phyloP scores from a whole-genome alignment of 2,888 invertebrate genomes.

The Acleris emargana region DNA sequence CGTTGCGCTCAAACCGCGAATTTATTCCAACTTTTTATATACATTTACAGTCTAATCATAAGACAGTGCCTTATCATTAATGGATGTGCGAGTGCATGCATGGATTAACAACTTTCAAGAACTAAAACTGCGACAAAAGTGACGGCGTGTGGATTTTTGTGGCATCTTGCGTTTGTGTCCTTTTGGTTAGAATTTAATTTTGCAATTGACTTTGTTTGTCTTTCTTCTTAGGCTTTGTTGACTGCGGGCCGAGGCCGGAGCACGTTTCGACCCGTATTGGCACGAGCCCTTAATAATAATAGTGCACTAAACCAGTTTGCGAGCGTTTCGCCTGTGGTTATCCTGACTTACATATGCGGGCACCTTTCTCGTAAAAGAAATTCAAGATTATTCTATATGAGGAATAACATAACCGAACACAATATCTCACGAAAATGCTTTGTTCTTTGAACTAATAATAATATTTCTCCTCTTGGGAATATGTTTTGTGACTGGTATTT shows the following conservation, averaged over 20 bases:
- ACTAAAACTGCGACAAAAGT: slow-evolving; percentile 61
- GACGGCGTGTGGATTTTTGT: slow-evolving; percentile 65
- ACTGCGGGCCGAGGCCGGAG: slow-evolving; percentile 55
- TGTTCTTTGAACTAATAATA: slow-evolving; percentile 36
- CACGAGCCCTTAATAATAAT: slow-evolving; percentile 83
- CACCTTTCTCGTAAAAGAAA: slow-evolving; percentile 69
- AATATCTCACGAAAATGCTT: slow-evolving; percentile 42
- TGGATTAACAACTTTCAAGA: slow-evolving; percentile 64
- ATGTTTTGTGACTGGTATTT: slow-evolving; percentile 25
- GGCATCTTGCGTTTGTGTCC: slow-evolving; percentile 72
- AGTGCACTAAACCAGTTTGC: slow-evolving; percentile 82
- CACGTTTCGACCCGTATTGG: slow-evolving; percentile 76
- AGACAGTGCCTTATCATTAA: slow-evolving; percentile 75
- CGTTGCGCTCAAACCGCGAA: slow-evolving; percentile 73
- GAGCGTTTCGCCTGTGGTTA: slow-evolving; percentile 76
- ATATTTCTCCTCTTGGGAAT: slow-evolving; percentile 34
- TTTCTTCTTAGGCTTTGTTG: slow-evolving; percentile 64
- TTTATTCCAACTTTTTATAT: slow-evolving; percentile 64
- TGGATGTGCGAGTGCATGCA: slow-evolving; percentile 80
- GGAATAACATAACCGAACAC: background rate
- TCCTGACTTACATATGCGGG: slow-evolving; percentile 76
- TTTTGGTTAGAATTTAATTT: slow-evolving; percentile 73
- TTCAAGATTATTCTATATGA: slow-evolving; percentile 54
- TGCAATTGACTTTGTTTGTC: slow-evolving; percentile 60
- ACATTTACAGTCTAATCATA: slow-evolving; percentile 63